phyloP scores from a whole-genome alignment of 2,113 vertebrate species.

The Bubo blakistoni region DNA sequence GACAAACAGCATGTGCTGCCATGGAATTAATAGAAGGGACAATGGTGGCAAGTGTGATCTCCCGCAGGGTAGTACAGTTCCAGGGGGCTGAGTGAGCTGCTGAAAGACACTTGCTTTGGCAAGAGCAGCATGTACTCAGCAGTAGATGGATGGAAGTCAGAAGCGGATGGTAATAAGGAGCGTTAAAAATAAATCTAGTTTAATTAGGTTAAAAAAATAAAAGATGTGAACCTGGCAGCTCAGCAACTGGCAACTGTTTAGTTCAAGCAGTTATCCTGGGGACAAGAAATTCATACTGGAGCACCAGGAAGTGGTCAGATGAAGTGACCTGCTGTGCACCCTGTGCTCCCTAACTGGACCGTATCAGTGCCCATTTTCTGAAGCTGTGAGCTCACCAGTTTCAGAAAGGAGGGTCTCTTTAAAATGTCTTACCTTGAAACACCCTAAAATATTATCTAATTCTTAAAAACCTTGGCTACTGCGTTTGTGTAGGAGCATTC shows the following conservation, averaged over 20 bases:
- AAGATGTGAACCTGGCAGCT: background rate
- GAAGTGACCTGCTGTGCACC: background rate
- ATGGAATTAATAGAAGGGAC: constrained; percentile 4
- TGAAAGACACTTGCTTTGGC: constrained; percentile 8
- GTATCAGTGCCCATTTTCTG: background rate
- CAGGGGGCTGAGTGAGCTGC: background rate
- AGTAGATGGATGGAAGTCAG: constrained; percentile 22
- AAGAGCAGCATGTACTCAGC: constrained; percentile 18
- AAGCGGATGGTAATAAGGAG: background rate
- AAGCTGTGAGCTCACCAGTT: background rate
- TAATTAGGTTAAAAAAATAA: constrained; percentile 3
- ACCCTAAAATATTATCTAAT: background rate
- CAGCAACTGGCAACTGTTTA: background rate
- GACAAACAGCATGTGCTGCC: background rate
- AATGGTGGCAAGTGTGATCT: background rate
- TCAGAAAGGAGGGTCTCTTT: background rate
- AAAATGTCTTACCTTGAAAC: background rate
- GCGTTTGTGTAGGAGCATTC: background rate
- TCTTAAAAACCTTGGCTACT: background rate
- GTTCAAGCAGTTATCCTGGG: background rate
- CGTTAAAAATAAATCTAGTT: constrained; percentile 43
- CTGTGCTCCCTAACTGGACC: background rate
- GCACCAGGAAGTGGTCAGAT: background rate
- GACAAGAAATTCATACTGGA: background rate
- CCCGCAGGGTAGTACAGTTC: background rate